Base-by-base conservation (phyloP, 2,888 invertebrate species). In the Pseudococcus jackbeardsleyi region DNA sequence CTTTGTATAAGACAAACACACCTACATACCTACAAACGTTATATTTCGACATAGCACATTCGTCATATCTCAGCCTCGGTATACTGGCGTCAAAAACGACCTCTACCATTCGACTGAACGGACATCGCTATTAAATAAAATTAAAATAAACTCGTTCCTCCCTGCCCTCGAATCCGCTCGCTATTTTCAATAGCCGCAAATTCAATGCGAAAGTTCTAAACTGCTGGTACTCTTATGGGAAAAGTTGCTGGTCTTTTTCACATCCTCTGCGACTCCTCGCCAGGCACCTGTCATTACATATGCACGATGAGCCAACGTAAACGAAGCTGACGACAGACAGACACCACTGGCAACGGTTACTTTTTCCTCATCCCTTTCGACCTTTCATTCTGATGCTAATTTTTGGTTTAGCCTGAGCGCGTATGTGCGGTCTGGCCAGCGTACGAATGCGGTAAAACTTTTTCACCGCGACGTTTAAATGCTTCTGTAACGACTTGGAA, bases 401-500 rank as follows among this genome's bases (percentile, higher is more conserved):
- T 54, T 54, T 54, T 54, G 54, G 54, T 54, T 54, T 54, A 54
- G 54, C 17, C 15, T n/a, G n/a, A n/a, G 54, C 54, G 17, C 48
- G 48, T 50, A 12, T 54, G 17, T 54, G 54, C 15, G 54, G 54
- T 54, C 54, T 54, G n/a, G n/a, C n/a, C n/a, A 54, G 54, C 54
- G 54, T n/a, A 54, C 54, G 54, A 54, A 54, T 26, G 68, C 26
- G 68, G 68, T 68, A 11, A 68, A 68, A 22, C 26, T 26, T 26
- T 68, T 68, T 68, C 26, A 68, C 17, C 54, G 54, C 54, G 54
- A n/a, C n/a, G 54, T 17, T 54, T 68, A 68, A 68, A 42, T 42
- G 6, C 42, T 12, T 26, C 11, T 26, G 15, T 59, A 9, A 3
- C 19, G 19, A 64, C 64, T 6, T 22, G 19, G 15, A 59, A 17